Evolutionary conservation across 2,888 invertebrate species (phyloP).

Genomic region (Podotricha telesiphe): DNA sequence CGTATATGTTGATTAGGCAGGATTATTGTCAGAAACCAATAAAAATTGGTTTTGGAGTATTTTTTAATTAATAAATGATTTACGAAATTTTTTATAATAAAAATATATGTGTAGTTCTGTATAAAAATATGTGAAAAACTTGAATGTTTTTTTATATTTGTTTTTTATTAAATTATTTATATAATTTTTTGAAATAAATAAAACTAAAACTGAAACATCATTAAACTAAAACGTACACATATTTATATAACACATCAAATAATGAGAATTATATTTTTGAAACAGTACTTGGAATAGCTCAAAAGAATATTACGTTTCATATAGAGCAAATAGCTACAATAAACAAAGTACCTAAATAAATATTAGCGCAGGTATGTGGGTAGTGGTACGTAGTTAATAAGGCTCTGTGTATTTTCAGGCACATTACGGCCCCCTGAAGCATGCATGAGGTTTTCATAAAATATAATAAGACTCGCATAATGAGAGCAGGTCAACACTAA

Average conservation of each 20-base stretch:
- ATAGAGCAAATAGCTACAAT: conserved; percentile 46
- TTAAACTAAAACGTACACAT: not conserved
- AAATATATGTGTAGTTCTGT: too few relatives aligned
- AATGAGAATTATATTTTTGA: conserved; percentile 4
- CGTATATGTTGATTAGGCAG: too few relatives aligned
- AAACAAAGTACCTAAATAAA: conserved; percentile 52
- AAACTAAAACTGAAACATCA: not conserved
- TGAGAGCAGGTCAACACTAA: conserved; percentile 60
- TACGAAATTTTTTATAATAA: too few relatives aligned
- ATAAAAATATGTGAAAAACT: too few relatives aligned
- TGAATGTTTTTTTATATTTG: too few relatives aligned
- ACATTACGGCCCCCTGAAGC: conserved; percentile 66
- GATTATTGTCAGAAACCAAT: too few relatives aligned
- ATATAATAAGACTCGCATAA: conserved; percentile 75
- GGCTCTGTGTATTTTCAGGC: conserved; percentile 65
- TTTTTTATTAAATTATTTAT: too few relatives aligned
- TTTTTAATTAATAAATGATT: too few relatives aligned
- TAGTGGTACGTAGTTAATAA: conserved; percentile 59
- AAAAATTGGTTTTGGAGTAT: too few relatives aligned
- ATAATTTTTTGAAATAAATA: not conserved
- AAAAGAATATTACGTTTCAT: conserved; percentile 43
- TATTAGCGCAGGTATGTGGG: conserved; percentile 61
- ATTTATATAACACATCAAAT: conserved; percentile 1
- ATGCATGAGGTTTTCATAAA: conserved; percentile 72
- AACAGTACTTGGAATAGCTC: conserved; percentile 12